Evolutionary conservation across 1,140 invertebrate genomes (phyloP).

Genomic region (Helicoverpa armigera): DNA sequence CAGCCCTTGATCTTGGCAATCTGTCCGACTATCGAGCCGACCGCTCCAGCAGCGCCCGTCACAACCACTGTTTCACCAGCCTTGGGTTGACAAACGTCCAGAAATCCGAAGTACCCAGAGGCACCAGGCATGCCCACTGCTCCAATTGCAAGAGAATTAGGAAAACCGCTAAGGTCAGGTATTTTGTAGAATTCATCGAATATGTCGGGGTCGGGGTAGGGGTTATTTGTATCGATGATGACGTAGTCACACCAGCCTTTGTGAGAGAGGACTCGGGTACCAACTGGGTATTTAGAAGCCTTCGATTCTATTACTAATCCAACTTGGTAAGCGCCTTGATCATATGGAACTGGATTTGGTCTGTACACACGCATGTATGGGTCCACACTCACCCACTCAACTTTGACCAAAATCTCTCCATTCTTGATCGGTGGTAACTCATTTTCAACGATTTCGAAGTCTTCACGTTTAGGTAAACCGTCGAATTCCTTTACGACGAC

Average conservation of each 20-base stretch:
- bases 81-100: slow-evolving; percentile 90
- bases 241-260: slow-evolving; percentile 86
- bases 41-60: slow-evolving; percentile 89
- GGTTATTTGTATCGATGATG: slow-evolving; percentile 24
- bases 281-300: slow-evolving; percentile 84
- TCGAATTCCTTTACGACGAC: slow-evolving; percentile 74
- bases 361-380: slow-evolving; percentile 83
- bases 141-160: slow-evolving; percentile 60
- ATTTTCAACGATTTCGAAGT: slow-evolving; percentile 77
- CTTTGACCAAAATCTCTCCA: slow-evolving; percentile 80
- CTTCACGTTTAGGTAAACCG: slow-evolving; percentile 74
- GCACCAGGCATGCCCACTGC: slow-evolving; percentile 73
- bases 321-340: slow-evolving; percentile 77
- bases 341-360: slow-evolving; percentile 62
- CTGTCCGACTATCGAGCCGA: slow-evolving; percentile 91
- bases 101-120: slow-evolving; percentile 91
- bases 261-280: slow-evolving; percentile 83
- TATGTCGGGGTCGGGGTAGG: not conserved
- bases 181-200: slow-evolving; percentile 54
- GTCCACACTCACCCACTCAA: slow-evolving; percentile 85
- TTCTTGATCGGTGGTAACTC: slow-evolving; percentile 70
- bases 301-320: slow-evolving; percentile 64
- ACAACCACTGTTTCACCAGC: slow-evolving; percentile 90
- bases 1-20: slow-evolving; percentile 91
- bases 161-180: slow-evolving; percentile 56